Evolutionary conservation across 2,113 vertebrate genomes (phyloP).

Genomic region (Lasiurus cinereus): DNA sequence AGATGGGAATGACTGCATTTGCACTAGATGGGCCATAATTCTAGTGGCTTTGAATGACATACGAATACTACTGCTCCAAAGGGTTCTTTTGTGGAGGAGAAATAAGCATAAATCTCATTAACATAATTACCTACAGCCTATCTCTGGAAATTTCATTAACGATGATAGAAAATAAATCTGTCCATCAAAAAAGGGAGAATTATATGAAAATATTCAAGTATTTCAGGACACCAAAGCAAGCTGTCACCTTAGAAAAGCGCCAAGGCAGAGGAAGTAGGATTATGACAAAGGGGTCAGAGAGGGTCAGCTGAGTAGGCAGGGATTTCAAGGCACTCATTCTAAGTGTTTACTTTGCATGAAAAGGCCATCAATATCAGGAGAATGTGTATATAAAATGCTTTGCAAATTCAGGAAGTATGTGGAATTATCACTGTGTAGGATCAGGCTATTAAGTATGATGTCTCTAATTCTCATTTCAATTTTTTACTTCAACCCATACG

Average conservation of each 20-base stretch:
- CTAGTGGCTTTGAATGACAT: background rate
- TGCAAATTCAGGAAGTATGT: background rate
- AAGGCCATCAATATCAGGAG: background rate
- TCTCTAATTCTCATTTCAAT: constrained; percentile 11
- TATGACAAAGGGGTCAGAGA: constrained; percentile 63
- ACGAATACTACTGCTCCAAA: background rate
- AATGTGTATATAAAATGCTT: background rate
- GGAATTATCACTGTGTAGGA: background rate
- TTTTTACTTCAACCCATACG: background rate
- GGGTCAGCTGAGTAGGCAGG: constrained; percentile 61
- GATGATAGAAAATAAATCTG: constrained; percentile 63
- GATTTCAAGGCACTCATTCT: constrained; percentile 18
- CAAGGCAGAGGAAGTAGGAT: constrained; percentile 82
- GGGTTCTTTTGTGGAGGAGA: background rate
- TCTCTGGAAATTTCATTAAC: constrained; percentile 65
- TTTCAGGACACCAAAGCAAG: constrained; percentile 78
- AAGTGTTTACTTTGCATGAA: constrained; percentile 56
- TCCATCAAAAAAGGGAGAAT: constrained; percentile 46
- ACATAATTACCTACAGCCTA: background rate
- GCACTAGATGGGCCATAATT: background rate
- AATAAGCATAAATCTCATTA: constrained; percentile 50
- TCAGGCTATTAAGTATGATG: background rate
- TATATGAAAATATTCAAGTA: constrained; percentile 75
- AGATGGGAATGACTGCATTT: constrained; percentile 2
- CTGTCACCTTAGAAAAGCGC: constrained; percentile 70